Base-by-base conservation (phyloP, 2,888 invertebrate species). In the Ramazzottius varieornatus region DNA sequence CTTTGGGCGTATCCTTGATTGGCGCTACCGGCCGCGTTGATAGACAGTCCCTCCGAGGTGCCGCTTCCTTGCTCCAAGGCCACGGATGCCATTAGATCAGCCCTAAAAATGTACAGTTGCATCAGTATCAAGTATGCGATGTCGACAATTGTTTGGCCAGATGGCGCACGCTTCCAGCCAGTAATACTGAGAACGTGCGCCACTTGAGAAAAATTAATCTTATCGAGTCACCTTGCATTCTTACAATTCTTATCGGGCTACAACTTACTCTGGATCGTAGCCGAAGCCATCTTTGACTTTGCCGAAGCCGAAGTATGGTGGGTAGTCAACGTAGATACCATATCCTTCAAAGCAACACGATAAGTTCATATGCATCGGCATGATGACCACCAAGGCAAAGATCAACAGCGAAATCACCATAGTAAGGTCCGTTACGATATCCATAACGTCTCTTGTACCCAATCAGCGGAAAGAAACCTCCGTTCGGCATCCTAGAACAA, bases 381-480 rank as follows among this genome's bases (percentile, higher is more conserved):
- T 40, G 40, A 40, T 13, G 20, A 40, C 20, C 8, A 40, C 8
- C 40, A 40, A 40, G 8, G 8, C 20, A 8, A 40, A 20, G 8
- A 40, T n/a, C n/a, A n/a, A n/a, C n/a, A n/a, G n/a, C n/a, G n/a
- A n/a, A n/a, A n/a, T 13, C 29, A 54, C 54, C 54, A 29, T 54
- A 54, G 29, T 24, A 54, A 8, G 54, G 54, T 16, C 54, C 54
- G 54, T 29, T 16, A 13, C 54, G 54, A 29, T 54, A 54, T n/a
- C 54, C 54, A 29, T 54, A 54, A 54, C 54, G 54, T 16, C 54
- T 16, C 54, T 54, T 54, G 54, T 54, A 54, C 29, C 54, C 54
- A 8, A 54, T 29, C 20, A 54, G 29, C 20, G 54, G 54, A 54
- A 54, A 54, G 29, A 16, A 54, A 16, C 54, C 54, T 8, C 40